Evolutionary conservation across 2,113 vertebrate genomes (phyloP).

Genomic region (Hemicordylus capensis): DNA sequence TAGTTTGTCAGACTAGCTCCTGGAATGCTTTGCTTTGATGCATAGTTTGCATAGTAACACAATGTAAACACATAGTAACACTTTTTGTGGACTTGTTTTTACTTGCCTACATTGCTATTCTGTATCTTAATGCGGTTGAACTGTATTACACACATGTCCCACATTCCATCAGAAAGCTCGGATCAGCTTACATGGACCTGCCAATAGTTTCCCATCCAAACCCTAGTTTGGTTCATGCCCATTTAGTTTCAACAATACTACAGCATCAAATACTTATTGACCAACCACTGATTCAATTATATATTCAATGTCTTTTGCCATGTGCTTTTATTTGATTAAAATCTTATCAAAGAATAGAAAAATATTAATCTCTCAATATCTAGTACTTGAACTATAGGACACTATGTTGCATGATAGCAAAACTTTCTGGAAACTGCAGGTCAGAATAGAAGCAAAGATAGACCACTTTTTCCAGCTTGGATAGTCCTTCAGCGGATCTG

Average conservation of each 20-base stretch:
- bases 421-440: not conserved
- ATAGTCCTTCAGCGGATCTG: not conserved
- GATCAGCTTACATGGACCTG: not conserved
- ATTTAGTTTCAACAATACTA: not conserved
- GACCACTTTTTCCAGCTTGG: not conserved
- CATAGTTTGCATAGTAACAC: no score
- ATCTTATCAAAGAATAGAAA: not conserved
- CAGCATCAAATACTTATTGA: not conserved
- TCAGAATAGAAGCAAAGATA: not conserved
- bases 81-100: not conserved
- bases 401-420: not conserved
- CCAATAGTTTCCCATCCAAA: not conserved
- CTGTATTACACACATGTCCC: not conserved
- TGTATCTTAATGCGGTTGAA: not conserved
- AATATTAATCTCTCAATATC: not conserved
- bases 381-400: not conserved
- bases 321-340: not conserved
- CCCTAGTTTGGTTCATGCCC: not conserved
- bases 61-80: not conserved
- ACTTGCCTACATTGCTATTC: not conserved
- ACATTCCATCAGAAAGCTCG: not conserved
- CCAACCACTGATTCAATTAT: not conserved
- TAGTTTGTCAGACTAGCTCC: not conserved
- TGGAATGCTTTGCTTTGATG: not conserved
- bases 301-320: not conserved